Evolutionary conservation across 2,113 vertebrate species (phyloP), one percentile per base, ranked within the genome.

Genomic region (Vicugna pacos): DNA sequence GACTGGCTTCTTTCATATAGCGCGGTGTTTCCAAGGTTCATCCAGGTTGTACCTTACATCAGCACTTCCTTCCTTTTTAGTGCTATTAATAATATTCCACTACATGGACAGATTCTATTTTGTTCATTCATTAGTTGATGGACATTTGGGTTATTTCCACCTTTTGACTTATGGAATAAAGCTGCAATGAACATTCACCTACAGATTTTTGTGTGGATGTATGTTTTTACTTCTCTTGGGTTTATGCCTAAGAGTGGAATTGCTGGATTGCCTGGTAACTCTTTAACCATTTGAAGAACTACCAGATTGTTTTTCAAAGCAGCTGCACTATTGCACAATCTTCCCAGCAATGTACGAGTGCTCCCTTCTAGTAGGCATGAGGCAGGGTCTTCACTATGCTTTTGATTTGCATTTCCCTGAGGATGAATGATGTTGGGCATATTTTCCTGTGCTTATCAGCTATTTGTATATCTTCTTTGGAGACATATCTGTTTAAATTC

Each of bases 1-100:
- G 11, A n/a, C 48, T 69, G 72, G 35, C 72, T 76, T 67, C 70
- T 86, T 48, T 22, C 20, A 11, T 6, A n/a, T 35, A 11, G 16
- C n/a, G 3, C 13, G 3, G 9, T 9, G 22, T 48, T 69, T 52
- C 50, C 30, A 8, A 56, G 67, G 64, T 17, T 26, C 19, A 22
- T 15, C 38, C 30, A 16, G 1, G 3, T 0, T 35, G 28, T 35
- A 12, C 28, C 8, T 7, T 2, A 0, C 20, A 38, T 50, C 32
- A 8, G 35, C 20, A n/a, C 9, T 22, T 42, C 46, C 30, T 14
- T 11, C 48, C 38, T 60, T 85, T 30, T 30, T 13, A 1, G 28
- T 17, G 11, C 52, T 46, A 42, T 42, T 4, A 28, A 14, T 73
- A 16, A 50, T 70, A 89, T 20, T 75, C 46, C 42, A 11, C 24